Conservation (phyloP, 2,888 invertebrate genomes). For the Venusia cambrica region DNA sequence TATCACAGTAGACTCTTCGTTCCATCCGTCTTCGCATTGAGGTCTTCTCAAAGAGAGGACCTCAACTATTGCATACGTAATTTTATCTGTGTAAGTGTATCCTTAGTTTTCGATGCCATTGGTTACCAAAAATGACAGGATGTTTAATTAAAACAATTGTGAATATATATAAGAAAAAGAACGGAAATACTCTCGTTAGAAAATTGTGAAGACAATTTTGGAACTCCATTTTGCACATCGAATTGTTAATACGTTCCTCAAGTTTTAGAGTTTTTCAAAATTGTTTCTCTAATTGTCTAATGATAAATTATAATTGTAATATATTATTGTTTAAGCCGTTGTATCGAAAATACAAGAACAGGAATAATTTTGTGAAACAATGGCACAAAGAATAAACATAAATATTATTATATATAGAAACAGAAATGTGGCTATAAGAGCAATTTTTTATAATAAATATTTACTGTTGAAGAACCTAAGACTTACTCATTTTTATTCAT, state of each 20-base stretch:
- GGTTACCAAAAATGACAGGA: constrained; percentile 81
- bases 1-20: constrained; percentile 46
- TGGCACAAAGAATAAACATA: constrained; percentile 81
- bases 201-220: constrained; percentile 64
- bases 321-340: constrained; percentile 80
- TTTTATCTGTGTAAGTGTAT: constrained; percentile 64
- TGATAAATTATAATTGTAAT: constrained; percentile 76
- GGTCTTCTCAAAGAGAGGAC: constrained; percentile 61
- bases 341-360: constrained; percentile 79
- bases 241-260: constrained; percentile 76
- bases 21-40: constrained; percentile 59
- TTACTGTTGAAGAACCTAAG: constrained; percentile 76
- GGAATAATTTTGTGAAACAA: constrained; percentile 81
- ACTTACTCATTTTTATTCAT: constrained; percentile 52
- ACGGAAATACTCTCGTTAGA: constrained; percentile 70
- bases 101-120: constrained; percentile 76
- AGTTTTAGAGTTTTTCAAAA: constrained; percentile 61
- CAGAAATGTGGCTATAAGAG: constrained; percentile 81
- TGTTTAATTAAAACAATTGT: constrained; percentile 73
- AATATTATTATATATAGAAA: constrained; percentile 79
- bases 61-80: constrained; percentile 68
- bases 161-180: constrained; percentile 70
- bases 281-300: constrained; percentile 69
- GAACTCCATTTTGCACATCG: constrained; percentile 69
- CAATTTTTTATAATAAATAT: constrained; percentile 82